Base-by-base conservation (phyloP, 1,140 invertebrate species). In the Chymomyza costata region DNA sequence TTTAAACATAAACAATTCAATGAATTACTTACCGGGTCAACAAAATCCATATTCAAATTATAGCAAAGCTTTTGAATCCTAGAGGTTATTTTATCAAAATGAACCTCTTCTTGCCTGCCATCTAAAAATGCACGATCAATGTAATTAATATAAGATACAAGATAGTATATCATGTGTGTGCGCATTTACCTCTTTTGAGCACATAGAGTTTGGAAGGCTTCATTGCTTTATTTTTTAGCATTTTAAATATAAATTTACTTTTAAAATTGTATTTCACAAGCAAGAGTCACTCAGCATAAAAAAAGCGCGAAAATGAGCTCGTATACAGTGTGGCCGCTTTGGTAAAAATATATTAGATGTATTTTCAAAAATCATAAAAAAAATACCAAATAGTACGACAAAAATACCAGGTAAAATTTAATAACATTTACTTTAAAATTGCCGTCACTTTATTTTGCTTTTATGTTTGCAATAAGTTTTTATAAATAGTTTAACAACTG, bases 71-170 rank as follows among this genome's bases (percentile, higher is more conserved):
- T 99, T 76, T 93, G 91, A 25, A 99, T 96, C 67, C 97, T 89
- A 0, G 94, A 96, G 1, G 97, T 99, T 49, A 99, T 99, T 90
- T 99, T 99, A 86, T 99, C 97, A 86, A 98, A 95, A 86, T 97
- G 94, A 2, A 99, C 93, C 69, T 93, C 91, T 86, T 99, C 97
- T 76, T 93, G 90, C n/a, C 94, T 88, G 0, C 96, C 96, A 90
- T 93, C 96, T 94, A 40, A 11, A 65, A 51, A 11, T 43, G 6
- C 6, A 28, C n/a, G 7, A 32, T 6, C 11, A 19, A 7, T 35
- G 16, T 17, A 6, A 18, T 14, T 5, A 17, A 5, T 21, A n/a
- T n/a, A 14, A 17, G 25, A 8, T 2, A 31, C 30, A n/a, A 21
- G 14, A n/a, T 11, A 17, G 17, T 80, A 74, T 85, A 44, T 16